phyloP scores from a whole-genome alignment of 2,113 vertebrate species.

The Dendropsophus ebraccatus region DNA sequence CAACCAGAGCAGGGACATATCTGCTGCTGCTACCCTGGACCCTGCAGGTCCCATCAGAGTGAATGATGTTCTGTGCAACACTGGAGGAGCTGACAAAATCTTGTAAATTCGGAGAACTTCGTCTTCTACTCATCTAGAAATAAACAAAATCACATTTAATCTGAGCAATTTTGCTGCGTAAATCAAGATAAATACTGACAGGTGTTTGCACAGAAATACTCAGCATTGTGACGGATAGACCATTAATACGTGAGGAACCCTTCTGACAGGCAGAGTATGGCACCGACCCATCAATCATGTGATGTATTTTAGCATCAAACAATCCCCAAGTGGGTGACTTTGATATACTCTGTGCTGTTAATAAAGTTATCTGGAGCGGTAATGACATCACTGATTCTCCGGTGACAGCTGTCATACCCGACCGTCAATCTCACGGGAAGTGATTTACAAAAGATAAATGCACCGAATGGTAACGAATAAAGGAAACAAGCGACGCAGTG shows the following conservation, averaged over 20 bases:
- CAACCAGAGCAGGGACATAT: background rate
- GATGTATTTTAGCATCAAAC: constrained; percentile 29
- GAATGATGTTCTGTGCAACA: background rate
- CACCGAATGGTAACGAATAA: background rate
- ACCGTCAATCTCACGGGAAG: background rate
- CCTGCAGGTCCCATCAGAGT: background rate
- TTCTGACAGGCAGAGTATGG: background rate
- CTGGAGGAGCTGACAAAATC: background rate
- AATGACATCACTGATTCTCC: constrained; percentile 25
- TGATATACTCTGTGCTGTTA: background rate
- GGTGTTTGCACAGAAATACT: constrained; percentile 29
- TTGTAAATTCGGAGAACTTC: background rate
- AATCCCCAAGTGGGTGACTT: constrained; percentile 12
- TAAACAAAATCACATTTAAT: constrained; percentile 22
- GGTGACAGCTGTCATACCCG: background rate
- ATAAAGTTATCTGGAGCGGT: background rate
- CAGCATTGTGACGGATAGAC: background rate
- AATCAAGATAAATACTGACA: constrained; percentile 33
- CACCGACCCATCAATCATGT: constrained; percentile 19
- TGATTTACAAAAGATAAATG: background rate
- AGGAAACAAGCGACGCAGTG: background rate
- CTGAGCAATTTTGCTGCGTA: background rate
- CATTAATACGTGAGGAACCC: background rate
- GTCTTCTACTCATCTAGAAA: background rate
- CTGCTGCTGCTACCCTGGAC: background rate